Percentiles rank a stretch among this genome's conserved stretches.
Conservation (phyloP, 1,140 invertebrate species). For the Temnothorax curvispinosus region DNA sequence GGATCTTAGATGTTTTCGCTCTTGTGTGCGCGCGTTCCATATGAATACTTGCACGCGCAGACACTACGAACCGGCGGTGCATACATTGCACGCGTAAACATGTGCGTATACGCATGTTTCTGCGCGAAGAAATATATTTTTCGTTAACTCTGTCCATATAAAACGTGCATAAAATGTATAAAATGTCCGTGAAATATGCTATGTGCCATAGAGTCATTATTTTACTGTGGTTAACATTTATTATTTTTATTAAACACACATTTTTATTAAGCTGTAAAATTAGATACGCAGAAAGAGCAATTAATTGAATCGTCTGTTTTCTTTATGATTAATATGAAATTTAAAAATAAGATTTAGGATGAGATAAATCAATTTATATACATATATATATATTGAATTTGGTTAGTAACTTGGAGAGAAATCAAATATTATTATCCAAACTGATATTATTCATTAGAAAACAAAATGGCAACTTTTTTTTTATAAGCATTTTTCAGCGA, state of each 20-base stretch:
- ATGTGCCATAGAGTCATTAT: background rate
- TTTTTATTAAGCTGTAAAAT: conserved; percentile 3
- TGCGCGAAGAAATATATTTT: background rate
- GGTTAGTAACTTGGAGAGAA: background rate
- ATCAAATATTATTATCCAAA: background rate
- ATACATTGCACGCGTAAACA: background rate
- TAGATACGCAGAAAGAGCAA: background rate
- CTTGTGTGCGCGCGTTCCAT: conserved; percentile 41
- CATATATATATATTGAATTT: background rate
- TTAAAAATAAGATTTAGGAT: background rate
- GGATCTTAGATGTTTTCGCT: conserved; percentile 73
- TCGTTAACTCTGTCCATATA: background rate
- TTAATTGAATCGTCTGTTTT: background rate
- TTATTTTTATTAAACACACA: background rate
- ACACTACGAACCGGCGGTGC: background rate
- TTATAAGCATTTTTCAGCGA: background rate
- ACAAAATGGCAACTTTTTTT: background rate
- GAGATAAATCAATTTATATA: background rate
- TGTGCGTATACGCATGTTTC: conserved; percentile 13
- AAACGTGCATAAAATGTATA: background rate
- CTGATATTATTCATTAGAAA: background rate
- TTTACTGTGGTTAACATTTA: background rate
- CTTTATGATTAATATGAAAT: conserved; percentile 2
- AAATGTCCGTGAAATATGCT: background rate
- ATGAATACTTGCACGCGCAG: conserved; percentile 39